phyloP scores from a whole-genome alignment of 2,797 vertebrate species.

The Oreortyx pictus region DNA sequence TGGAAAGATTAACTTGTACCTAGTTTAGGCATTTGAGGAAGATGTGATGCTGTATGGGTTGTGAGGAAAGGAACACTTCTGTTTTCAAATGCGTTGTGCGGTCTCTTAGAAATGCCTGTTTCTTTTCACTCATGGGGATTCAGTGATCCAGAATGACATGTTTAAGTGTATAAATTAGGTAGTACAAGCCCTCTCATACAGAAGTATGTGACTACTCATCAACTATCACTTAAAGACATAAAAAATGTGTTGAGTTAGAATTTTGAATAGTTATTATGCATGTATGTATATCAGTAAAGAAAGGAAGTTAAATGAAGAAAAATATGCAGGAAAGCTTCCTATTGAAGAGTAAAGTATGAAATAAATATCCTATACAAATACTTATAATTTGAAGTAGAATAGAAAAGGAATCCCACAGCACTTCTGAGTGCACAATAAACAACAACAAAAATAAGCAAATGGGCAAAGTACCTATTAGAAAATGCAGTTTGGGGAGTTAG shows the following conservation, averaged over 20 bases:
- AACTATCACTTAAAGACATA: fast-evolving
- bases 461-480: background rate
- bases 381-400: background rate
- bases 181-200: background rate
- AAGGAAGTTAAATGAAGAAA: background rate
- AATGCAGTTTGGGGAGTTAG: background rate
- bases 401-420: background rate
- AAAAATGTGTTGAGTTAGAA: background rate
- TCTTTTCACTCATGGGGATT: background rate
- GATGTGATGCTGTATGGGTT: fast-evolving
- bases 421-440: background rate
- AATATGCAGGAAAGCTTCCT: background rate
- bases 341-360: background rate
- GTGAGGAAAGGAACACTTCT: fast-evolving
- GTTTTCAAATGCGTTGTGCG: fast-evolving
- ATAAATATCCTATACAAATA: background rate
- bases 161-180: fast-evolving
- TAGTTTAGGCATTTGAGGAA: background rate
- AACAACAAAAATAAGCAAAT: background rate
- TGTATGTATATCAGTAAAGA: background rate
- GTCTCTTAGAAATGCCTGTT: background rate
- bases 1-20: background rate
- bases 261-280: background rate
- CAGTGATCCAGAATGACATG: background rate
- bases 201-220: background rate